phyloP scores from a whole-genome alignment of 1,140 invertebrate species.

The Dinoponera quadriceps region DNA sequence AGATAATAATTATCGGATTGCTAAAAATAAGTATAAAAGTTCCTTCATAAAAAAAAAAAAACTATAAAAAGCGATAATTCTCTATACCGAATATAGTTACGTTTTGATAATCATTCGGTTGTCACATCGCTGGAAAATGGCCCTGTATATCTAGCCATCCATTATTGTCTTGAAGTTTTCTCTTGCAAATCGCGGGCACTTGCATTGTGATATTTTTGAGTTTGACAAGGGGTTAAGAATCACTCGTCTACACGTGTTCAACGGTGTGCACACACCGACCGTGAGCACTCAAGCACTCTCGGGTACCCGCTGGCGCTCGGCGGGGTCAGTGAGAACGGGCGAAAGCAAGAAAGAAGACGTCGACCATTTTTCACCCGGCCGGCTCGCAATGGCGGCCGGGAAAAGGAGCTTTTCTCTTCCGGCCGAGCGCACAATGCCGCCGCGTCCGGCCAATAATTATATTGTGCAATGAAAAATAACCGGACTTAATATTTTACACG shows the following conservation, averaged over 20 bases:
- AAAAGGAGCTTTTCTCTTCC: constrained; percentile 67
- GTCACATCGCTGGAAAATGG: neutral
- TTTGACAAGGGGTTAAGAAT: constrained; percentile 52
- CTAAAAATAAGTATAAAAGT: no score
- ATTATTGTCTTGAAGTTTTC: constrained; percentile 23
- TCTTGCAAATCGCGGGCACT: neutral
- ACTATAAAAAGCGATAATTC: no score
- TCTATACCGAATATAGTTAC: no score
- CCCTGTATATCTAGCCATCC: neutral
- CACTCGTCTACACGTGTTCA: constrained; percentile 51
- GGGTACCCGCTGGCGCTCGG: neutral
- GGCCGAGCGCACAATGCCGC: constrained; percentile 51
- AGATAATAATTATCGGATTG: no score
- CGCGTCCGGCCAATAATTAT: constrained; percentile 75
- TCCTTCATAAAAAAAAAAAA: no score
- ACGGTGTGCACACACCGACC: constrained; percentile 43
- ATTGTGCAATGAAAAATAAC: constrained; percentile 76
- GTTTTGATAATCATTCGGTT: no score
- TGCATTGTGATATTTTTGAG: constrained; percentile 48
- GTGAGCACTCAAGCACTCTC: constrained; percentile 31
- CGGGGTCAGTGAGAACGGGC: constrained; percentile 20
- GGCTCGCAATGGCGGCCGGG: constrained; percentile 43
- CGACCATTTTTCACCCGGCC: constrained; percentile 71
- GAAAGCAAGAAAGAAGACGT: constrained; percentile 45
- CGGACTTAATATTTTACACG: constrained; percentile 72